Percentiles rank a stretch among this genome's conserved stretches.
These are phyloP conservation scores for Conus betulinus DNA, from an alignment of 1,140 invertebrate genomes.

Conservation along the genomic window DNA sequence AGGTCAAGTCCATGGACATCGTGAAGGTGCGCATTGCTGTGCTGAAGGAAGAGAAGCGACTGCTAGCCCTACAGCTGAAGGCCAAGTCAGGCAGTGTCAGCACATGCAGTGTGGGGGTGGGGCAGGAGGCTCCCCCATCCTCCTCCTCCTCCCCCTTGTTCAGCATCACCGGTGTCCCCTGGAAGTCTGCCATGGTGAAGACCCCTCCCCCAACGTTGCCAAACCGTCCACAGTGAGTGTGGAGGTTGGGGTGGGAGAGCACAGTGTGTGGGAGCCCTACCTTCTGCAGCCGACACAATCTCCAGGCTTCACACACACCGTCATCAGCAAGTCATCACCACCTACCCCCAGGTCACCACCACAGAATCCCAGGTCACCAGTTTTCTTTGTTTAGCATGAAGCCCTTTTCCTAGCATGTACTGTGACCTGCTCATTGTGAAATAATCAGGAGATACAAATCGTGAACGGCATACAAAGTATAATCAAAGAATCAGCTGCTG, in stretches of 20 bases:
- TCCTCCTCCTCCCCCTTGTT: background rate
- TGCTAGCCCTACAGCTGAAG: conserved; percentile 80
- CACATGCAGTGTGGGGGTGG: conserved; percentile 70
- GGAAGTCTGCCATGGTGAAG: conserved; percentile 24
- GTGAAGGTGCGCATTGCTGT: conserved; percentile 77
- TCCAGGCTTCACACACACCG: background rate
- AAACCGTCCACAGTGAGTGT: conserved; percentile 52
- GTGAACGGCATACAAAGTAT: too few species aligned
- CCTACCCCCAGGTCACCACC: too few species aligned
- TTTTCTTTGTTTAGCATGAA: too few species aligned
- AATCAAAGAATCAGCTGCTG: too few species aligned
- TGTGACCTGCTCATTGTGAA: too few species aligned
- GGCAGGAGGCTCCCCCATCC: conserved; percentile 54
- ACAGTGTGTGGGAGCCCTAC: conserved; percentile 66
- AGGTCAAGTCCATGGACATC: conserved; percentile 77
- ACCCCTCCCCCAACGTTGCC: conserved; percentile 59
- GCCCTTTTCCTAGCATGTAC: too few species aligned
- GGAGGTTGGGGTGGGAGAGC: conserved; percentile 67
- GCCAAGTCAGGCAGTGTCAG: conserved; percentile 51
- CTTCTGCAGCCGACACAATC: conserved; percentile 62
- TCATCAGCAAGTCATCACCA: too few species aligned
- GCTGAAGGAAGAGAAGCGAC: conserved; percentile 85
- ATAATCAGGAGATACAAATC: too few species aligned
- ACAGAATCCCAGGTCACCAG: too few species aligned
- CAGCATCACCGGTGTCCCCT: conserved; percentile 6